Percentiles rank a stretch among this genome's conserved stretches.
Evolutionary conservation across 1,140 invertebrate species (phyloP).

Genomic region (Plutomurus gul): DNA sequence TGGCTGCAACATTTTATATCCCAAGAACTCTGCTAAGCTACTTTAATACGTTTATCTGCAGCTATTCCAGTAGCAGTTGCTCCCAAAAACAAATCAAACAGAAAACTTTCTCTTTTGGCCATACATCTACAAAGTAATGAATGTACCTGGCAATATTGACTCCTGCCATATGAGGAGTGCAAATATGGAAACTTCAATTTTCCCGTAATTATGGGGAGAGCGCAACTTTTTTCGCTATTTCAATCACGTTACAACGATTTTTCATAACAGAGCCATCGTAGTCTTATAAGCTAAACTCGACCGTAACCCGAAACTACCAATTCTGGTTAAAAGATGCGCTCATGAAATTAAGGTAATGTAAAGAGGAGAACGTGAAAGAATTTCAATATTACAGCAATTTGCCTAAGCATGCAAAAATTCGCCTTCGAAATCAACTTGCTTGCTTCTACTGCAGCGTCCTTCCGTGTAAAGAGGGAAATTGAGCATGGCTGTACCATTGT

Average conservation of each 20-base stretch:
- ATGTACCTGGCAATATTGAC: no score
- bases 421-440: background rate
- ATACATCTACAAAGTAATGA: no score
- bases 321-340: background rate
- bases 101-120: background rate
- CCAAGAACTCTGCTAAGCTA: no score
- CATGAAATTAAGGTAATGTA: background rate
- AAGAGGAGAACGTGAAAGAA: background rate
- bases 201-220: background rate
- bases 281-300: background rate
- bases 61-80: no score
- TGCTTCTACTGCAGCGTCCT: no score
- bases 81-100: slow-evolving; percentile 13
- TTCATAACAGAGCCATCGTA: background rate
- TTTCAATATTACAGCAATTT: slow-evolving; percentile 22
- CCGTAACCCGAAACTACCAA: background rate
- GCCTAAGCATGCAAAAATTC: slow-evolving; percentile 27
- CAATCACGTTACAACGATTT: background rate
- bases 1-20: slow-evolving; percentile 43
- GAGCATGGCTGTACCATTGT: no score
- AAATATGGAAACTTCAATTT: background rate
- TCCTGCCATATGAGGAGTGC: no score
- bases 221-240: background rate
- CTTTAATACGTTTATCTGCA: background rate
- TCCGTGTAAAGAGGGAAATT: no score